Conservation (phyloP, 2,888 invertebrate species). For the Nycteola revayana region DNA sequence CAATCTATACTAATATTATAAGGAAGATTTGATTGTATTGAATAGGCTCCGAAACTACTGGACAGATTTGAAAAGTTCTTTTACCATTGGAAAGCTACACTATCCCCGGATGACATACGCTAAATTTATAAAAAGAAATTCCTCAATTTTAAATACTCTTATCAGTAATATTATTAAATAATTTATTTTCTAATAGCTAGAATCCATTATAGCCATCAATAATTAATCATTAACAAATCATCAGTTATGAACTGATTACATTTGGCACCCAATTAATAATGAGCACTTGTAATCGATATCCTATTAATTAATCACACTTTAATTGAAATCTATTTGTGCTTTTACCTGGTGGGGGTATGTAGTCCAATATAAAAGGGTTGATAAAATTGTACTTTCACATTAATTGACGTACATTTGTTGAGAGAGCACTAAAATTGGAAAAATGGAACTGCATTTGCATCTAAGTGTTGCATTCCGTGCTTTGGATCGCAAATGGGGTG, state of each 20-base stretch:
- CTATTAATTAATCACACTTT: slow-evolving; percentile 3
- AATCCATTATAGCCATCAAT: no score
- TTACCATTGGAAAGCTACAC: no score
- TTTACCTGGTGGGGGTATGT: slow-evolving; percentile 3
- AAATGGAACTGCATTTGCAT: slow-evolving; percentile 60
- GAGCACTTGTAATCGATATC: slow-evolving; percentile 1
- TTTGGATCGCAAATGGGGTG: slow-evolving; percentile 58
- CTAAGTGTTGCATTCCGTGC: slow-evolving; percentile 52
- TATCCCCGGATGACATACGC: no score
- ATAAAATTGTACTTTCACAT: slow-evolving; percentile 8
- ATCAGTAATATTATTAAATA: neutral
- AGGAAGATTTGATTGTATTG: no score
- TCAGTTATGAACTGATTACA: neutral
- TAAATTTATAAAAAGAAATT: no score
- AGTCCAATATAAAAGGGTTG: slow-evolving; percentile 11
- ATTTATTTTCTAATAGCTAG: neutral
- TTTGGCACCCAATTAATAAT: slow-evolving; percentile 7
- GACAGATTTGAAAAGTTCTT: no score
- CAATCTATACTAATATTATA: no score
- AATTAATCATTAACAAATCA: neutral
- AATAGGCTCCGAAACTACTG: no score
- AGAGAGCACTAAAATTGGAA: slow-evolving; percentile 7
- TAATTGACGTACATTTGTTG: neutral
- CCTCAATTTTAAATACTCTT: no score
- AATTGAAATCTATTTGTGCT: neutral